These are phyloP conservation scores for Rhingia campestris DNA, from an alignment of 2,888 invertebrate genomes.

Conservation along the genomic window DNA sequence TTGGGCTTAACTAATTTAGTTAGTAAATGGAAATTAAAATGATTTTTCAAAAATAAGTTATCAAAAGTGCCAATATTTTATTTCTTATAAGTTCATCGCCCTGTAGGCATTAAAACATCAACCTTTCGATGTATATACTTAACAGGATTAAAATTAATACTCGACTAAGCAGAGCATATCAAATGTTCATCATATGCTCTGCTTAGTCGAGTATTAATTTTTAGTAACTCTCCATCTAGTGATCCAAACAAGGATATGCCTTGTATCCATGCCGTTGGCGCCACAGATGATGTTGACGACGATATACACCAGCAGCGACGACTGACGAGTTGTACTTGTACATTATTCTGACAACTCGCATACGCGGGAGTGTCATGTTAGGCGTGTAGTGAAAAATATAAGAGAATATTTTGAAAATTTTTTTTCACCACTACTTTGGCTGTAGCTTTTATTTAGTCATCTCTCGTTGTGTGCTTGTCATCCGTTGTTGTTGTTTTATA, in stretches of 20 bases:
- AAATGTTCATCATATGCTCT: not conserved
- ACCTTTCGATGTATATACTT: not conserved
- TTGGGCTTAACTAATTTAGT: too few species aligned
- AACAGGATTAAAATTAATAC: too few species aligned
- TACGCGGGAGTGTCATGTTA: not conserved
- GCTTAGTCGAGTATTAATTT: conserved; percentile 26
- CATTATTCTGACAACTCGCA: conserved; percentile 1
- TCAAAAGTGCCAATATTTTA: too few species aligned
- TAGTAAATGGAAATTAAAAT: too few species aligned
- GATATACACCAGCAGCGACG: not conserved
- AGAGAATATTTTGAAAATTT: not conserved
- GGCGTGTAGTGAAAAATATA: not conserved
- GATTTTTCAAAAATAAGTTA: too few species aligned
- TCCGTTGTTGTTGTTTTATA: not conserved
- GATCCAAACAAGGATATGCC: not conserved
- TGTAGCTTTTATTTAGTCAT: not conserved
- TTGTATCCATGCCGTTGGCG: not conserved
- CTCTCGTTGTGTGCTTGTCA: not conserved
- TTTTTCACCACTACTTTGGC: not conserved
- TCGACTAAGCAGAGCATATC: conserved; percentile 1
- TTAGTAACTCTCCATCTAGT: conserved; percentile 14
- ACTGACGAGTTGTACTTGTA: too few species aligned
- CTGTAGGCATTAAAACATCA: too few species aligned
- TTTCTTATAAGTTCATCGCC: too few species aligned
- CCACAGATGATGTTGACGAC: conserved; percentile 2